These are phyloP conservation scores for Echeneis naucrates DNA, from an alignment of 2,797 vertebrate genomes.

Conservation along the genomic window DNA sequence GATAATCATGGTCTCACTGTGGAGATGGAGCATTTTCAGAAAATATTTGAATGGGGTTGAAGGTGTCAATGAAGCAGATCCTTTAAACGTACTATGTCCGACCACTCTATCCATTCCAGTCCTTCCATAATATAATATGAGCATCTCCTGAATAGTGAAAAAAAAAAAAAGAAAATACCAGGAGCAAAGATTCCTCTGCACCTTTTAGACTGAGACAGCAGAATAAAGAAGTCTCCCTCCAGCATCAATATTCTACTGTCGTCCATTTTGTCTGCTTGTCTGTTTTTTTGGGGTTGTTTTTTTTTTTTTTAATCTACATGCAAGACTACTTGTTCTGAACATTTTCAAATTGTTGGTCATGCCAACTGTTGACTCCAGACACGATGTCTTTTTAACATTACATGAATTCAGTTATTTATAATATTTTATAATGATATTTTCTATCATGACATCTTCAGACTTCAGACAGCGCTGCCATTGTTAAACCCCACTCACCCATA, in stretches of 20 bases:
- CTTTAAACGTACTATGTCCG: slow-evolving; percentile 63
- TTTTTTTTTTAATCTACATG: slow-evolving; percentile 15
- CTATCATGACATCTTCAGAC: no score
- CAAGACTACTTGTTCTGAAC: background rate
- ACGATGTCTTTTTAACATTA: background rate
- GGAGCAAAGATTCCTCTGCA: slow-evolving; percentile 40
- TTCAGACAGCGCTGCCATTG: slow-evolving; percentile 1
- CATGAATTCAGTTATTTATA: no score
- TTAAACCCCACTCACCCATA: slow-evolving; percentile 87
- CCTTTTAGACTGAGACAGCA: slow-evolving; percentile 32
- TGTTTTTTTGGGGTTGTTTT: slow-evolving; percentile 24
- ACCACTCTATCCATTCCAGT: slow-evolving; percentile 47
- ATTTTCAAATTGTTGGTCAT: background rate
- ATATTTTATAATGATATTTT: no score
- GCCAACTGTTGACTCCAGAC: background rate
- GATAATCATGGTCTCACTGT: slow-evolving; percentile 61
- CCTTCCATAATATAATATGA: slow-evolving; percentile 52
- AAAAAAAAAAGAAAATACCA: slow-evolving; percentile 7
- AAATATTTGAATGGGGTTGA: slow-evolving; percentile 64
- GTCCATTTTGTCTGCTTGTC: slow-evolving; percentile 24
- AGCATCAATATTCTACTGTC: slow-evolving; percentile 49
- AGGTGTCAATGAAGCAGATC: slow-evolving; percentile 66
- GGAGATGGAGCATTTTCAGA: slow-evolving; percentile 54
- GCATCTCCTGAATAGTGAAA: slow-evolving; percentile 49
- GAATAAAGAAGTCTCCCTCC: slow-evolving; percentile 19